phyloP scores from a whole-genome alignment of 2,888 invertebrate genomes.

The Ophioninae sp. region DNA sequence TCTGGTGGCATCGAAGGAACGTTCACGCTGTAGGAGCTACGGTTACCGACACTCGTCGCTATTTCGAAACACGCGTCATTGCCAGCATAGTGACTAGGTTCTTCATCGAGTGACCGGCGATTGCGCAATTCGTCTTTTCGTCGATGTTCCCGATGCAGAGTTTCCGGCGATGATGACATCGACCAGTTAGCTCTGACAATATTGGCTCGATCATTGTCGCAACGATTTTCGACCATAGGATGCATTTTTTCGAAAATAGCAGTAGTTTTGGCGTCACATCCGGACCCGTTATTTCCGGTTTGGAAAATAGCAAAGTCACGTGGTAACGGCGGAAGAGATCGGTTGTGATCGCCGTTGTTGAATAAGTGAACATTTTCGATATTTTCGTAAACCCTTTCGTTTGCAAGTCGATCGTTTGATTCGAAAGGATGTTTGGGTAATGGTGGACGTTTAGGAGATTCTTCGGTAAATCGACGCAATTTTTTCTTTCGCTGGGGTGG shows the following conservation, averaged over 20 bases:
- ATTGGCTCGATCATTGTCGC: slow-evolving; percentile 23
- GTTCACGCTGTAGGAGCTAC: slow-evolving; percentile 52
- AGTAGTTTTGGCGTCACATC: background rate
- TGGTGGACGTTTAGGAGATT: slow-evolving; percentile 66
- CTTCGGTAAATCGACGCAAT: slow-evolving; percentile 16
- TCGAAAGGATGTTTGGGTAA: slow-evolving; percentile 55
- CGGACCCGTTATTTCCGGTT: background rate
- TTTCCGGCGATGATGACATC: slow-evolving; percentile 46
- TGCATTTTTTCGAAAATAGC: slow-evolving; percentile 11
- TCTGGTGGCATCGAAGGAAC: slow-evolving; percentile 57
- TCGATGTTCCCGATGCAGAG: slow-evolving; percentile 35
- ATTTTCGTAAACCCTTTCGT: slow-evolving; percentile 59
- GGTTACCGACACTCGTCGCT: slow-evolving; percentile 61
- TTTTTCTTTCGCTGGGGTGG: slow-evolving; percentile 63
- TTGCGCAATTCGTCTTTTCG: slow-evolving; percentile 57
- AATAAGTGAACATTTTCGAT: slow-evolving; percentile 30
- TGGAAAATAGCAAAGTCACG: slow-evolving; percentile 16
- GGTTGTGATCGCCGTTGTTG: background rate
- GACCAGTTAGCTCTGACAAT: slow-evolving; percentile 27
- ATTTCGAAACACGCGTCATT: slow-evolving; percentile 67
- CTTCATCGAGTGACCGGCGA: slow-evolving; percentile 53
- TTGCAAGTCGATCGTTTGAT: slow-evolving; percentile 17
- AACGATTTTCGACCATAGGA: slow-evolving; percentile 10
- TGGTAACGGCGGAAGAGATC: slow-evolving; percentile 57
- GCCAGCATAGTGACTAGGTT: slow-evolving; percentile 58